A percentile compares a stretch with the other conserved stretches of the same genome.
phyloP scores from a whole-genome alignment of 2,797 vertebrate species.

The Xyrichtys novacula region DNA sequence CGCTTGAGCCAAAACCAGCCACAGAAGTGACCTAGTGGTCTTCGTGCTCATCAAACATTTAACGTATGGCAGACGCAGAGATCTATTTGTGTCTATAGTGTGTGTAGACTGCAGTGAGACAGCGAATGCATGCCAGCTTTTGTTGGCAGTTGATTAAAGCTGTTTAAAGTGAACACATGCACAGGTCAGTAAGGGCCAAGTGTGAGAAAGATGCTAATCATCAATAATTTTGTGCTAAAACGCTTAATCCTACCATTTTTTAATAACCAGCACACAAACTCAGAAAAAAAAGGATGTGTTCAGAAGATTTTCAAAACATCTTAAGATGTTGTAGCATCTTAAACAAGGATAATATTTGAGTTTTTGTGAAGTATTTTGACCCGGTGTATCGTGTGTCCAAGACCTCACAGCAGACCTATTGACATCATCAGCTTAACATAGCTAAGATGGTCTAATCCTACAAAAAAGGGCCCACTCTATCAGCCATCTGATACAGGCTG shows the following conservation, averaged over 20 bases:
- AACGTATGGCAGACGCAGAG: slow-evolving; percentile 10
- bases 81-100: slow-evolving; percentile 29
- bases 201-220: not conserved
- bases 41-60: slow-evolving; percentile 35
- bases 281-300: too few species aligned
- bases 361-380: too few species aligned
- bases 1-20: slow-evolving; percentile 34
- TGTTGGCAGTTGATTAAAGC: slow-evolving; percentile 26
- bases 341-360: too few species aligned
- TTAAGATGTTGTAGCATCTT: too few species aligned
- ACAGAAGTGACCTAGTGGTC: slow-evolving; percentile 33
- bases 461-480: not conserved
- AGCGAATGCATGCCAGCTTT: not conserved
- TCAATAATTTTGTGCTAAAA: not conserved
- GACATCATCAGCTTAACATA: slow-evolving; percentile 15
- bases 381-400: too few species aligned
- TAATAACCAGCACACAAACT: too few species aligned
- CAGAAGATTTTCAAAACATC: too few species aligned
- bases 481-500: not conserved
- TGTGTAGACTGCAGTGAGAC: slow-evolving; percentile 12
- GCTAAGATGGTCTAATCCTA: not conserved
- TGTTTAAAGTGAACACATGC: slow-evolving; percentile 2
- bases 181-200: slow-evolving; percentile 19
- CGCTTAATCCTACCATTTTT: not conserved
- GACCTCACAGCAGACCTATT: not conserved